Conservation (phyloP, 1,140 invertebrate species). For the Stenopsyche tienmushanensis region DNA sequence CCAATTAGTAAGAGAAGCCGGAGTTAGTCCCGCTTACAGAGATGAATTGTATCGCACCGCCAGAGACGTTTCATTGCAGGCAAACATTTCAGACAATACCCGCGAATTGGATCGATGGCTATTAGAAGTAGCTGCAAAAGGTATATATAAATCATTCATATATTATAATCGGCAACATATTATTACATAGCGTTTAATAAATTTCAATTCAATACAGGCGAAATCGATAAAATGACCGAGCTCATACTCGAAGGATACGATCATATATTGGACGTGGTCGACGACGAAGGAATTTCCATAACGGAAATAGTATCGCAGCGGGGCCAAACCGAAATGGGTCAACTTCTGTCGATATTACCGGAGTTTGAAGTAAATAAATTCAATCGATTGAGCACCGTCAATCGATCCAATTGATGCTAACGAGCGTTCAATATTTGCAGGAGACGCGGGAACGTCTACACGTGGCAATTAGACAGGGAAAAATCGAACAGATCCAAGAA, state of each 20-base stretch:
- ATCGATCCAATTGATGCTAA: neutral
- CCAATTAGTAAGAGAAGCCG: slow-evolving; percentile 73
- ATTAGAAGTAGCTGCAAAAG: slow-evolving; percentile 71
- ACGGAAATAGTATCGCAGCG: slow-evolving; percentile 66
- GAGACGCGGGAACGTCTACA: slow-evolving; percentile 76
- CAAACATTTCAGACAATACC: slow-evolving; percentile 76
- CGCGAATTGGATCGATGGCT: slow-evolving; percentile 80
- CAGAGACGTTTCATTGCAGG: slow-evolving; percentile 79
- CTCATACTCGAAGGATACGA: slow-evolving; percentile 83
- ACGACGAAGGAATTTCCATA: slow-evolving; percentile 67
- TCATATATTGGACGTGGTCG: slow-evolving; percentile 77
- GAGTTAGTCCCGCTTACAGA: slow-evolving; percentile 74
- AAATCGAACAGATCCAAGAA: slow-evolving; percentile 61
- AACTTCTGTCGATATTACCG: slow-evolving; percentile 66
- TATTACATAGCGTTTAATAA: no score
- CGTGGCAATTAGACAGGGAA: slow-evolving; percentile 67
- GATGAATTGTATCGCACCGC: slow-evolving; percentile 84
- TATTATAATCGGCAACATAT: neutral
- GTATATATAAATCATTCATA: slow-evolving; percentile 47
- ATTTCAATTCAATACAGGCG: slow-evolving; percentile 56
- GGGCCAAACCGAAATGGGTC: slow-evolving; percentile 63
- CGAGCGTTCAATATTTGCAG: slow-evolving; percentile 45
- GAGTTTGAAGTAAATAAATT: slow-evolving; percentile 69
- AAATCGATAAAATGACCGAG: slow-evolving; percentile 73
- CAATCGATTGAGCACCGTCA: neutral